These are phyloP conservation scores for Drosophila meridiana DNA, from an alignment of 2,888 invertebrate species.

Conservation along the genomic window DNA sequence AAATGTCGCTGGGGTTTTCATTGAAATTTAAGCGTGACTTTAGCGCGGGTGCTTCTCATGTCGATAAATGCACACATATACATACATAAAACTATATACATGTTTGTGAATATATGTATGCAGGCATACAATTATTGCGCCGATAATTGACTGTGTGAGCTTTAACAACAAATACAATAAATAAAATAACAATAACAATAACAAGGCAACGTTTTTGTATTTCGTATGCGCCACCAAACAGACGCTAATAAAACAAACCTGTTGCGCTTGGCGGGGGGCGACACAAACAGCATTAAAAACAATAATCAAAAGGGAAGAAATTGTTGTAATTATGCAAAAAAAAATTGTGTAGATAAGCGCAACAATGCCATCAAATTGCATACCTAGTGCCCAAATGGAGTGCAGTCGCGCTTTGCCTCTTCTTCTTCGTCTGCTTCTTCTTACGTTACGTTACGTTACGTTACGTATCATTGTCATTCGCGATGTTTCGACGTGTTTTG, in stretches of 20 bases:
- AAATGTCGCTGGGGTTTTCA: constrained; percentile 51
- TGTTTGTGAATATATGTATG: constrained; percentile 9
- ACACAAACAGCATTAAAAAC: constrained; percentile 19
- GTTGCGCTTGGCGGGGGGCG: constrained; percentile 32
- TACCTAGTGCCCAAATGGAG: constrained; percentile 12
- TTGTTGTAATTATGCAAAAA: constrained; percentile 40
- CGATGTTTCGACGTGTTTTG: background rate
- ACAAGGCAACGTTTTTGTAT: constrained; percentile 39
- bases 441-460: background rate
- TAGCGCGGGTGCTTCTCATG: constrained; percentile 71
- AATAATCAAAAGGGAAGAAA: constrained; percentile 3
- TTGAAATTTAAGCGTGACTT: constrained; percentile 77
- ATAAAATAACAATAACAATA: constrained; percentile 50
- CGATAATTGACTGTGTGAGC: constrained; percentile 64
- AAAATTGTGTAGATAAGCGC: constrained; percentile 10
- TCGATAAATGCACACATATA: constrained; percentile 56
- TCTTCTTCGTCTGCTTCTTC: background rate
- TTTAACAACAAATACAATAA: constrained; percentile 41
- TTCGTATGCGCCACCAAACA: constrained; percentile 56
- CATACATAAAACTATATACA: background rate
- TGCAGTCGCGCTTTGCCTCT: constrained; percentile 12
- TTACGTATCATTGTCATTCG: constrained; percentile 19
- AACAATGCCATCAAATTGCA: constrained; percentile 16
- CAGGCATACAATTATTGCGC: constrained; percentile 70
- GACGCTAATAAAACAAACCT: constrained; percentile 53